phyloP scores from a whole-genome alignment of 2,888 invertebrate species.

The Cylindroiulus punctatus region DNA sequence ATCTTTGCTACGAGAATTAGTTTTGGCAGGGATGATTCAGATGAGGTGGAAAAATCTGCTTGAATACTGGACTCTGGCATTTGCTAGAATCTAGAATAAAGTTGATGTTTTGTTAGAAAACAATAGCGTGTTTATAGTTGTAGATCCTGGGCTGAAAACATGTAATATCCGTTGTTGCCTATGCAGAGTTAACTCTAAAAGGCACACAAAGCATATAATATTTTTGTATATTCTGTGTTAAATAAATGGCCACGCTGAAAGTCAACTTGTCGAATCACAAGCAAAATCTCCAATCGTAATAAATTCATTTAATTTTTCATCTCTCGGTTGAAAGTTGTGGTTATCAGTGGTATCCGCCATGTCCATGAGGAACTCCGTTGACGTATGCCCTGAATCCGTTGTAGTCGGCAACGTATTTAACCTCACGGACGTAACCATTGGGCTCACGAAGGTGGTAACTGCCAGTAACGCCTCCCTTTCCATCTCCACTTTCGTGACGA shows the following conservation, averaged over 20 bases:
- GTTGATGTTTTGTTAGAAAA: background rate
- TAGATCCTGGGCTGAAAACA: background rate
- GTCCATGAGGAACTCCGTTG: slow-evolving; percentile 57
- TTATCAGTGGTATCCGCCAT: slow-evolving; percentile 52
- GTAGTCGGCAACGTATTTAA: slow-evolving; percentile 57
- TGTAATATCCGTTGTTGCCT: background rate
- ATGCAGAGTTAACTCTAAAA: background rate
- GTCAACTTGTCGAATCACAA: background rate
- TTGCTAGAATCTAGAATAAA: background rate
- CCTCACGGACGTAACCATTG: slow-evolving; percentile 55
- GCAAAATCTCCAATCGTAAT: background rate
- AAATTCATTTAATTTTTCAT: background rate
- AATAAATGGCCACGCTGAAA: slow-evolving; percentile 22
- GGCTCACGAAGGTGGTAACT: slow-evolving; percentile 56
- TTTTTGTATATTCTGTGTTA: background rate
- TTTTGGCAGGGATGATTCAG: slow-evolving; percentile 24
- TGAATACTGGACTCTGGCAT: no score
- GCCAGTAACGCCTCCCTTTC: slow-evolving; percentile 56
- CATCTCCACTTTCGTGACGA: slow-evolving; percentile 56
- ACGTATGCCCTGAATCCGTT: slow-evolving; percentile 56
- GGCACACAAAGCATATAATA: background rate
- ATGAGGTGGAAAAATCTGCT: background rate
- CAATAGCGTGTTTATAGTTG: background rate
- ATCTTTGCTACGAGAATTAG: background rate
- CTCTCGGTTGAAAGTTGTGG: background rate